Conservation (phyloP, 2,888 invertebrate species). For the Melieria omissa region DNA sequence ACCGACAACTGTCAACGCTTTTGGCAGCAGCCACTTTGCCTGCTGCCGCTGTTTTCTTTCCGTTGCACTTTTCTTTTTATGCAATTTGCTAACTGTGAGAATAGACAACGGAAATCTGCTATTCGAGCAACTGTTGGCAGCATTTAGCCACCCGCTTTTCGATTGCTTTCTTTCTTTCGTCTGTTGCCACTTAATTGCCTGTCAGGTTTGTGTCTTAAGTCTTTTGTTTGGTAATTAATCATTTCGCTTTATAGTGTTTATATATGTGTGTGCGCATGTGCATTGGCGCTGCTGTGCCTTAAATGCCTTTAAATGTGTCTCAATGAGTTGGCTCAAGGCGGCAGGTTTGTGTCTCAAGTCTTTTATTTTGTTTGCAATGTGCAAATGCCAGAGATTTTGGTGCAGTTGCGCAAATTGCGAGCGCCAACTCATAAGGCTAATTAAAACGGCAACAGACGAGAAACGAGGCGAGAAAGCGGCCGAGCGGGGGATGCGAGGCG, state of each 20-base stretch:
- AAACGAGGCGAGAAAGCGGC: too few relatives aligned
- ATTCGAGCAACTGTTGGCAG: not conserved
- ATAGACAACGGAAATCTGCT: not conserved
- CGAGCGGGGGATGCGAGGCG: too few relatives aligned
- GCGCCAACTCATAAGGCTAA: too few relatives aligned
- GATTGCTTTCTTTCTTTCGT: too few relatives aligned
- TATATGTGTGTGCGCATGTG: not conserved
- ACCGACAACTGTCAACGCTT: constrained; percentile 2
- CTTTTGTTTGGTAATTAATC: constrained; percentile 2
- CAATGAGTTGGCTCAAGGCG: too few relatives aligned
- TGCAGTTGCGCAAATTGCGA: too few relatives aligned
- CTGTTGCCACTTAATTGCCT: not conserved
- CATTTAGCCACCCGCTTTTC: not conserved
- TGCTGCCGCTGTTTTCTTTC: not conserved
- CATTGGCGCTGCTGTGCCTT: not conserved
- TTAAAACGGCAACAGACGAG: too few relatives aligned
- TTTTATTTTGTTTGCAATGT: too few relatives aligned
- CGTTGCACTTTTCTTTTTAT: constrained; percentile 1
- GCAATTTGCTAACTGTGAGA: constrained; percentile 9
- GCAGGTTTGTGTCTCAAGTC: too few relatives aligned
- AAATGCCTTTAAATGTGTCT: not conserved
- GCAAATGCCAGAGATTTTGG: too few relatives aligned
- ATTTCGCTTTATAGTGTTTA: not conserved
- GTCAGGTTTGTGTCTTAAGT: constrained; percentile 13
- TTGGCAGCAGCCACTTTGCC: not conserved